phyloP scores from a whole-genome alignment of 2,797 vertebrate species.

The Sebastes steindachneri region DNA sequence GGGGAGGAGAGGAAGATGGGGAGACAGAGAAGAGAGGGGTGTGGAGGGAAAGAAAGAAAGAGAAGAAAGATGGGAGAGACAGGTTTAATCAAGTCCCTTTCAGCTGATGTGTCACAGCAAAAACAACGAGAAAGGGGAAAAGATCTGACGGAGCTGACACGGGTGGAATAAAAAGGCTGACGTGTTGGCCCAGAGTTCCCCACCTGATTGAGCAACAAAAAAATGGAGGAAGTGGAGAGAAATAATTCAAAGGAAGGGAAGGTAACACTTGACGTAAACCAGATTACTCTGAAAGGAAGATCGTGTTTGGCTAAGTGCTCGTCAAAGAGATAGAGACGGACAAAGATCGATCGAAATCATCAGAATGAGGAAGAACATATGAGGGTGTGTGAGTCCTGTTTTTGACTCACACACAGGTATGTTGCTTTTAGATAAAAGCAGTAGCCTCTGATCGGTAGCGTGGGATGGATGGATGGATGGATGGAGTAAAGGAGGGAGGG shows the following conservation, averaged over 20 bases:
- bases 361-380: slow-evolving; percentile 36
- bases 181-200: neutral
- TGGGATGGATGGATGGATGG: neutral
- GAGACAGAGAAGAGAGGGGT: neutral
- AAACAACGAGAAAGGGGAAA: slow-evolving; percentile 30
- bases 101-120: slow-evolving; percentile 47
- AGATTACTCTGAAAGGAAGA: slow-evolving; percentile 27
- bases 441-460: slow-evolving; percentile 23
- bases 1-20: slow-evolving; percentile 23
- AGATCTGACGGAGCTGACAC: slow-evolving; percentile 34
- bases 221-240: slow-evolving; percentile 24
- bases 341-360: slow-evolving; percentile 23
- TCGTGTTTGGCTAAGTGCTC: neutral
- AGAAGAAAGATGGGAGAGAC: slow-evolving; percentile 30
- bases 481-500: neutral
- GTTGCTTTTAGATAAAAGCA: slow-evolving; percentile 61
- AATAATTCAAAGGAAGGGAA: slow-evolving; percentile 21
- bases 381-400: neutral
- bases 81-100: slow-evolving; percentile 73
- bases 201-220: slow-evolving; percentile 27
- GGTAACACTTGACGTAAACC: slow-evolving; percentile 38
- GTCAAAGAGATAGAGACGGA: slow-evolving; percentile 2
- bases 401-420: slow-evolving; percentile 40
- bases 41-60: neutral
- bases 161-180: slow-evolving; percentile 42